Conservation (phyloP, 2,888 invertebrate genomes). For the Apomyelois bistriatella region DNA sequence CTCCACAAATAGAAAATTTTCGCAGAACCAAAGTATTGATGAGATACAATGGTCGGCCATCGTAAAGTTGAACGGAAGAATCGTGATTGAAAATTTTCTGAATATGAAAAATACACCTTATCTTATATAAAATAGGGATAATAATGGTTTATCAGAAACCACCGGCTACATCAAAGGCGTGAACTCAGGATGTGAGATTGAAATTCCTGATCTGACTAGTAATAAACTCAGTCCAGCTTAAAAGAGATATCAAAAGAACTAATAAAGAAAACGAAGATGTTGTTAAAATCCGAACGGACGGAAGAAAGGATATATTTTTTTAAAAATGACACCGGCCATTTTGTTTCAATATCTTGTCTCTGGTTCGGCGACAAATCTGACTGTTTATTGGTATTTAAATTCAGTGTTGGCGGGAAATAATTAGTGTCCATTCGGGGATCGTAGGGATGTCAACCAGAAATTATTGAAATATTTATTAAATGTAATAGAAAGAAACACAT, state of each 20-base stretch:
- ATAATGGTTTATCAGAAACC: slow-evolving; percentile 22
- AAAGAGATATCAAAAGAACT: slow-evolving; percentile 70
- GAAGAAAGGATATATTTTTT: slow-evolving; percentile 57
- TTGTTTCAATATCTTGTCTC: slow-evolving; percentile 35
- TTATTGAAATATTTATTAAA: neutral
- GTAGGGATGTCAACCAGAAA: slow-evolving; percentile 11
- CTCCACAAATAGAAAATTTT: slow-evolving; percentile 12
- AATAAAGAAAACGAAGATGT: slow-evolving; percentile 67
- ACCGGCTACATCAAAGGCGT: slow-evolving; percentile 66
- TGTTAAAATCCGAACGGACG: slow-evolving; percentile 63
- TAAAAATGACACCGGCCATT: slow-evolving; percentile 55
- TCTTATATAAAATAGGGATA: slow-evolving; percentile 26
- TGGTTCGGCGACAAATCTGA: slow-evolving; percentile 56
- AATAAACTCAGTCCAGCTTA: slow-evolving; percentile 71
- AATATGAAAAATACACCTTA: slow-evolving; percentile 33
- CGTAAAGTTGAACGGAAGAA: slow-evolving; percentile 20
- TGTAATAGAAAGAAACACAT: no score
- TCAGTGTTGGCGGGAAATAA: slow-evolving; percentile 37
- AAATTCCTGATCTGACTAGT: slow-evolving; percentile 77
- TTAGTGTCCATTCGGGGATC: slow-evolving; percentile 30
- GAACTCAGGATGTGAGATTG: slow-evolving; percentile 74
- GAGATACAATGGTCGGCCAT: slow-evolving; percentile 19
- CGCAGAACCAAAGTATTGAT: slow-evolving; percentile 12
- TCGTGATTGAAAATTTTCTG: slow-evolving; percentile 29
- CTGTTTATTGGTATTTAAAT: slow-evolving; percentile 60